Conservation (phyloP, 1,140 invertebrate species). For the Mactra quadrangularis region DNA sequence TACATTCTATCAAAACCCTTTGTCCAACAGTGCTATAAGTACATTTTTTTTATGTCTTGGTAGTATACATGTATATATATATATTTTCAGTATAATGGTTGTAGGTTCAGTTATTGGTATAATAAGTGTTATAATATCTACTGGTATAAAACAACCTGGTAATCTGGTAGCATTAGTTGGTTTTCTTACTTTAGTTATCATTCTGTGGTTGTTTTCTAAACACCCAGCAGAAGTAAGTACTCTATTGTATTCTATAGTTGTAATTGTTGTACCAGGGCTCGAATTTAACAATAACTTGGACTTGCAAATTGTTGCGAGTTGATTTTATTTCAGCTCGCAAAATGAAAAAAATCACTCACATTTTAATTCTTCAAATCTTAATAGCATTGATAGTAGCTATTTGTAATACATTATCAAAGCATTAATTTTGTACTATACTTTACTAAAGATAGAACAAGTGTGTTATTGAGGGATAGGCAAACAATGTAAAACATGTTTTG, state of each 20-base stretch:
- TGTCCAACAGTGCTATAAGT: no score
- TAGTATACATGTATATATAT: not conserved
- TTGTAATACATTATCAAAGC: not conserved
- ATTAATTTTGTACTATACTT: not conserved
- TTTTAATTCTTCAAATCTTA: no score
- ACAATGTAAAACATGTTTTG: not conserved
- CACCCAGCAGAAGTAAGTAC: constrained; percentile 38
- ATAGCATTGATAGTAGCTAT: not conserved
- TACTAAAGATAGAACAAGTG: no score
- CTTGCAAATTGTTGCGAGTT: no score
- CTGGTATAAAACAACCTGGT: not conserved
- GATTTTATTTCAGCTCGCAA: no score
- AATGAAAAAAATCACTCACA: no score
- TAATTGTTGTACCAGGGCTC: not conserved
- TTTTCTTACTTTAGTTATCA: constrained; percentile 7
- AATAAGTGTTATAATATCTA: not conserved
- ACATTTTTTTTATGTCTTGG: no score
- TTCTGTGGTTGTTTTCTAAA: constrained; percentile 53
- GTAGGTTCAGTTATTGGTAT: constrained; percentile 26
- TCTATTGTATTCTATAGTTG: not conserved
- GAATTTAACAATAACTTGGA: no score
- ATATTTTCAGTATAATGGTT: constrained; percentile 18
- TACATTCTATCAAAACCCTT: no score
- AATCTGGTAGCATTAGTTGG: constrained; percentile 44
- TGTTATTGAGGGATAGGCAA: no score